Evolutionary conservation across 2,888 invertebrate genomes (phyloP), one percentile per base, ranked within the genome.

Genomic region (Phortica okadai): DNA sequence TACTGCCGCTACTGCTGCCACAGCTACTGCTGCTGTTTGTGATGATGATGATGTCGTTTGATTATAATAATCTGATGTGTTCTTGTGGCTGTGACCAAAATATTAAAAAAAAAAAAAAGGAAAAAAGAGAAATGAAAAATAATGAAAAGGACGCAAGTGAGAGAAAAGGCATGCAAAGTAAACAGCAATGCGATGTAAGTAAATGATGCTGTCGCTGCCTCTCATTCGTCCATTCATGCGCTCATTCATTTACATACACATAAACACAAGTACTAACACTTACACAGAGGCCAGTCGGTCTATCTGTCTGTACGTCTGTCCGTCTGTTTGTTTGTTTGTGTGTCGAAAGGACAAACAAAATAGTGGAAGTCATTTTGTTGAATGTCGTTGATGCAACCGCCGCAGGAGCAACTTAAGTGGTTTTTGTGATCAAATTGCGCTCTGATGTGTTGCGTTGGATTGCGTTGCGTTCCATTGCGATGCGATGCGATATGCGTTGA

Each of bases 321-420:
- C 5, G 11, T 56, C n/a, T 56, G 56, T 56, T n/a, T 11, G 56
- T 56, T 11, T 56, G 8, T 56, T 56, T n/a, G 62, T 62, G 21
- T 21, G 25, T 62, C 25, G 16, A 21, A 62, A 16, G 50, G 42
- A 44, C 42, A 44, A n/a, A 44, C 67, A 44, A 25, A 33, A 41
- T 44, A 86, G 87, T 87, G 89, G 89, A 82, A 86, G 84, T 79
- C 84, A 79, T 83, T 78, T 86, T 87, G 82, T 77, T 79, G 80
- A 79, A 76, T 44, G 44, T 14, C 44, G 14, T 11, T 44, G 42
- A 7, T 10, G 42, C 72, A 73, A 5, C 6, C 54, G 58, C 72
- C 62, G 62, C 62, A 62, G 62, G 78, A 81, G 82, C 85, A 84
- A 86, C 86, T 84, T 86, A 89, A 88, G 89, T 86, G 88, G 86